These are phyloP conservation scores for Cephalopterus ornatus DNA, from an alignment of 2,113 vertebrate genomes.

Conservation along the genomic window DNA sequence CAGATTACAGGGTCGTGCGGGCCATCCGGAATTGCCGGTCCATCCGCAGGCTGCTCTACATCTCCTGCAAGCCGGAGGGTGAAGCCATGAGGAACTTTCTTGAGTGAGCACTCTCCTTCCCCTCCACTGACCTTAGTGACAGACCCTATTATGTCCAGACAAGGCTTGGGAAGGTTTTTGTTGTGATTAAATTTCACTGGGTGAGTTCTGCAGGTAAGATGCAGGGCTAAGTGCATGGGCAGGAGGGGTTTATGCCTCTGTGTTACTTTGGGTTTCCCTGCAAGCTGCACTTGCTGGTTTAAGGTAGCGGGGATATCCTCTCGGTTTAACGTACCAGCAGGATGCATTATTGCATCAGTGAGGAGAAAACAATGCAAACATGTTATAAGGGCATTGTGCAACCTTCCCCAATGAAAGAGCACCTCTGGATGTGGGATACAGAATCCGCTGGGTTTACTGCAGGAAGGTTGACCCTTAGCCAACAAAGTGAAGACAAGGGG, in stretches of 20 bases:
- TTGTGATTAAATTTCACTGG: neutral
- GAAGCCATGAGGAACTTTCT: conserved; percentile 85
- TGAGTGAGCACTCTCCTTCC: conserved; percentile 54
- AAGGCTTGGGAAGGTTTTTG: neutral
- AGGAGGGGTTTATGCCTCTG: neutral
- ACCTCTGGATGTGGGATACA: neutral
- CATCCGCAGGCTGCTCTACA: conserved; percentile 78
- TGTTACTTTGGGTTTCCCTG: neutral
- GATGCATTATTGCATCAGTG: neutral
- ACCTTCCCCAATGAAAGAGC: neutral
- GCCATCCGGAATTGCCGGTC: conserved; percentile 75
- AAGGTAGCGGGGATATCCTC: neutral
- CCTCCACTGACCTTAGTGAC: neutral
- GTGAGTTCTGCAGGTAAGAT: neutral
- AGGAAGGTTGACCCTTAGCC: neutral
- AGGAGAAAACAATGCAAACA: neutral
- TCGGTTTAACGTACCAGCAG: neutral
- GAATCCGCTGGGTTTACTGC: neutral
- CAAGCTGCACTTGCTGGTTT: neutral
- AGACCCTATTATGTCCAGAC: neutral
- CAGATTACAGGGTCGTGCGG: conserved; percentile 76
- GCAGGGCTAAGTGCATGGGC: neutral
- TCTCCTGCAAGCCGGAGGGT: conserved; percentile 85
- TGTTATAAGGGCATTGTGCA: neutral
- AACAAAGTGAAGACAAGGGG: neutral